Base-by-base conservation (phyloP, 2,797 vertebrate genomes). In the Pogonophryne albipinna region DNA sequence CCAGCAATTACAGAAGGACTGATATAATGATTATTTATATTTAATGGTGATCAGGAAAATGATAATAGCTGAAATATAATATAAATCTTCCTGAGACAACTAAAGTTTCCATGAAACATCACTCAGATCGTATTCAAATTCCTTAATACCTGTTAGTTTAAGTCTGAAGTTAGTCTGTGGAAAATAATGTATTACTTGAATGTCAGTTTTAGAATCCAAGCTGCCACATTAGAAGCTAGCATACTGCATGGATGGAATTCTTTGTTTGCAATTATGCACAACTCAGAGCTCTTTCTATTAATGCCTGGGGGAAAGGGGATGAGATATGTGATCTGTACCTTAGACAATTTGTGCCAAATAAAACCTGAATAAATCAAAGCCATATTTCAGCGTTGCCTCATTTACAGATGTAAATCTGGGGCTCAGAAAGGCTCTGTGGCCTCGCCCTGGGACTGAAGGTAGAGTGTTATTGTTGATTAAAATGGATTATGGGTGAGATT, bases 381-480 rank as follows among this genome's bases (percentile, higher is more conserved):
- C 90, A 93, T 93, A 93, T 93, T 95, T 94, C 91, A 93, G 80
- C 61, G 16, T 89, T 90, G 89, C 90, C 86, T 89, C 82, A 50
- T 85, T 45, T 84, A 27, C 27, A 87, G 90, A 92, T 89, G 90
- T 95, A 93, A 94, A 95, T 94, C 92, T 92, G 77, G 73, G 82
- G 85, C 86, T 91, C 87, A 87, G 89, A 85, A 84, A 79, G 76
- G 82, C 89, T 90, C 88, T 82, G 84, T 63, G 76, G 87, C 86
- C 90, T 91, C 87, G 61, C 91, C 88, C 91, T 82, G 81, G 87
- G 90, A 90, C 91, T 91, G 89, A 78, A 89, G 89, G 88, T 85
- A 84, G 88, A 62, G 85, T 94, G 92, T 94, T 95, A 93, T 93
- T 93, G 91, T 93, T 94, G 91, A 95, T 95, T 95, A 94, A 95